Base-by-base conservation (phyloP, 2,797 vertebrate genomes). In the Onychomys torridus region DNA sequence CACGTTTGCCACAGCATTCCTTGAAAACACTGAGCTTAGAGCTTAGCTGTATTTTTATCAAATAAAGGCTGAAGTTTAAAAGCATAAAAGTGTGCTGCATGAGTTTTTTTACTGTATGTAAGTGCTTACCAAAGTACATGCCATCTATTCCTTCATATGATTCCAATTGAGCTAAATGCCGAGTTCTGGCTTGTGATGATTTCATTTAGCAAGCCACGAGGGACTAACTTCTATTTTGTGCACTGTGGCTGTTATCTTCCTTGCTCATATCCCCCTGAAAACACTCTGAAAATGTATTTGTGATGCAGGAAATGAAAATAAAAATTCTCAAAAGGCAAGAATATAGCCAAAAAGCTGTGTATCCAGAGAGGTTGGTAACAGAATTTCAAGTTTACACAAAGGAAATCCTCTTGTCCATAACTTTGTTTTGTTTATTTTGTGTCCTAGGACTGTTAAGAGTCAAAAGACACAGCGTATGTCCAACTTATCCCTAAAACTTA, bases 61-160 rank as follows among this genome's bases (percentile, higher is more conserved):
- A 90, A 55, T 90, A 67, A 83, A 78, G 3, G 25, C 27, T 92
- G 21, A n/a, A 76, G 71, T 91, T 86, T 63, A 65, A 93, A 86
- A 92, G 19, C 4, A 32, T 40, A 73, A 92, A 82, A 71, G 57
- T 63, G 0, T 86, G n/a, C 11, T 55, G 0, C 27, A 11, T 6
- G 21, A 0, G 27, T 16, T 46, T 79, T 83, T 43, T 67, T 43
- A 57, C 25, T 85, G 7, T 76, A 23, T 40, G 2, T 37, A 89
- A 79, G 29, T 52, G 34, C 65, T 79, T 55, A n/a, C 19, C 59
- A 96, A 94, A 34, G 52, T 6, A 19, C 14, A 19, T 75, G 40
- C 37, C 43, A 67, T 69, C 40, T 84, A 69, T 52, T 29, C 14
- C 8, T 75, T 21, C 17, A 13, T 43, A 19, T 55, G 23, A 8